These are phyloP conservation scores for Mastomys natalensis DNA, from an alignment of 2,113 vertebrate species.

Conservation along the genomic window DNA sequence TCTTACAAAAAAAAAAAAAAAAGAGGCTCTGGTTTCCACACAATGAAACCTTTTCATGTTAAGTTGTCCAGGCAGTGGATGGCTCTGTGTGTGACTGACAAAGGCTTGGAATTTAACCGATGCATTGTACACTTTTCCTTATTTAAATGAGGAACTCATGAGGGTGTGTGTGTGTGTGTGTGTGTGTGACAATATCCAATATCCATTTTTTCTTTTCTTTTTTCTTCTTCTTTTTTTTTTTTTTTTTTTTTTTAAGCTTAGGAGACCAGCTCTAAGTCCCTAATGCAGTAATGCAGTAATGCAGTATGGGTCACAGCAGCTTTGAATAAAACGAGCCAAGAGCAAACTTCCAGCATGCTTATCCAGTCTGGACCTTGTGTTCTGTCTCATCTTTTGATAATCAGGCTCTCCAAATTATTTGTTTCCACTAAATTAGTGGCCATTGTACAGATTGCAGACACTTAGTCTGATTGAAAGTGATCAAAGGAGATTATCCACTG, in stretches of 20 bases:
- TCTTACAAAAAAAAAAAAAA: slow-evolving; percentile 53
- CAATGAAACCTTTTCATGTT: slow-evolving; percentile 78
- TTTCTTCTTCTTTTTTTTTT: background rate
- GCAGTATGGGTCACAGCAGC: slow-evolving; percentile 58
- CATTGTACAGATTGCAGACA: slow-evolving; percentile 86
- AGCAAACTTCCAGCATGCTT: slow-evolving; percentile 73
- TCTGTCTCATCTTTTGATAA: slow-evolving; percentile 83
- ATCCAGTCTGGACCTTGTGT: slow-evolving; percentile 61
- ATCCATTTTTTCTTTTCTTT: slow-evolving; percentile 68
- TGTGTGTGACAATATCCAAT: background rate
- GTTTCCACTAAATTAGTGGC: slow-evolving; percentile 84
- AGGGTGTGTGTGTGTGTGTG: background rate
- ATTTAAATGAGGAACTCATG: slow-evolving; percentile 82
- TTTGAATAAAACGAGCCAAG: slow-evolving; percentile 68
- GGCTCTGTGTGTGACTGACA: slow-evolving; percentile 65
- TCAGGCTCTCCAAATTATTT: slow-evolving; percentile 85
- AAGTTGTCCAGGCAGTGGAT: slow-evolving; percentile 76
- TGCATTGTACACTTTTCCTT: slow-evolving; percentile 58
- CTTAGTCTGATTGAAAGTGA: slow-evolving; percentile 90
- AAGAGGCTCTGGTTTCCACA: slow-evolving; percentile 77
- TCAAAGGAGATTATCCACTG: slow-evolving; percentile 88
- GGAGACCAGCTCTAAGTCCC: slow-evolving; percentile 58
- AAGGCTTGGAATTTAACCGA: slow-evolving; percentile 65
- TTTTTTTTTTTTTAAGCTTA: slow-evolving; percentile 30
- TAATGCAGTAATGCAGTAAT: slow-evolving; percentile 48